Percentiles rank a stretch among this genome's conserved stretches.
Evolutionary conservation across 2,797 vertebrate species (phyloP).

Genomic region (Streptopelia turtur): DNA sequence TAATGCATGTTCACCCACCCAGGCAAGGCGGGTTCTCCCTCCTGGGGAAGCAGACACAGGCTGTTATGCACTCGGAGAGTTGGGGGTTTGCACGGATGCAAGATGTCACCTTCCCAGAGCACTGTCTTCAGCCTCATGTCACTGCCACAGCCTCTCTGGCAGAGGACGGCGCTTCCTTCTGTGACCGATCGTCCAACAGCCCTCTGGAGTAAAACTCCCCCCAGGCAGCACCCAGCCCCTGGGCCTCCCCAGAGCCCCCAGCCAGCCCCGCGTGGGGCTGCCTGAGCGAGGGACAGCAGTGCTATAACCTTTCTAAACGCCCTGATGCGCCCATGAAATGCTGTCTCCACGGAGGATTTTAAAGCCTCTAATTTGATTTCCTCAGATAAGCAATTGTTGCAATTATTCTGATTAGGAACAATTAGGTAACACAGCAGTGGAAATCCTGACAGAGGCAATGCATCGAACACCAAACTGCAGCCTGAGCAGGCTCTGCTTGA

Average conservation of each 20-base stretch:
- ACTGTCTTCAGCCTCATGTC: fast-evolving
- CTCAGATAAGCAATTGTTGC: constrained; percentile 75
- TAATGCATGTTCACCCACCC: neutral
- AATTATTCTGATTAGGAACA: constrained; percentile 82
- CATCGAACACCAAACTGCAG: constrained; percentile 59
- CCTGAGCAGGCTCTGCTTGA: constrained; percentile 55
- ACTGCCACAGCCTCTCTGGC: neutral
- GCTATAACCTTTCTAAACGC: constrained; percentile 59
- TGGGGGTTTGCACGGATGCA: neutral
- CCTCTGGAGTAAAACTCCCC: neutral
- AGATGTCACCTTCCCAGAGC: neutral
- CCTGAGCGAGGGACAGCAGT: neutral
- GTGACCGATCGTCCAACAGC: fast-evolving
- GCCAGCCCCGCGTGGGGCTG: neutral
- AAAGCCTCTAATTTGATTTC: constrained; percentile 79
- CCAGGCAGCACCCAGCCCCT: neutral
- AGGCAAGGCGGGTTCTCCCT: neutral
- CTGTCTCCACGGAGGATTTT: constrained; percentile 67
- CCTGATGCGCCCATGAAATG: constrained; percentile 48
- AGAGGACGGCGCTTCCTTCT: neutral
- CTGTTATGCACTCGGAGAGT: neutral
- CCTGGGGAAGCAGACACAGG: neutral
- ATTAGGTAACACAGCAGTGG: constrained; percentile 72
- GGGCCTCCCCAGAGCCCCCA: neutral
- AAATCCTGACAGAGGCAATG: constrained; percentile 70